Base-by-base conservation (phyloP, 1,140 invertebrate genomes). In the Diachasma alloeum region DNA sequence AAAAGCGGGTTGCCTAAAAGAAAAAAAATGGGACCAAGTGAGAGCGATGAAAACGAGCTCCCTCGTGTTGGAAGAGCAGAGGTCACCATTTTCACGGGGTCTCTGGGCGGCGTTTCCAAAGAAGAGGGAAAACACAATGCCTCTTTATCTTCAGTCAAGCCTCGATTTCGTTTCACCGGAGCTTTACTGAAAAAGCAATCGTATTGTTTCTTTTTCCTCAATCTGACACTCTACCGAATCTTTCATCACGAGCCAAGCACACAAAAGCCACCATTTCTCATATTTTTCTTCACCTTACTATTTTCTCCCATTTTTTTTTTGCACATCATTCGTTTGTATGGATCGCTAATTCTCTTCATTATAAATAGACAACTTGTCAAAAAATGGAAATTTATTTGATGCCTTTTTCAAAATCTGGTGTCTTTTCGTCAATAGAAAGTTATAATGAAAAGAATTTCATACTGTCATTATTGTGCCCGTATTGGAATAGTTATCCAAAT, bases 121-220 rank as follows among this genome's bases (percentile, higher is more conserved):
- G 78, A 79, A 81, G 82, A 77, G 68, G 68, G 37, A 70, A n/a
- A 70, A 70, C 36, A 70, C 68, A 70, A 70, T 70, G 68, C 44
- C 68, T 70, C 44, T 70, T 70, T 44, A 37, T 42, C 44, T 70
- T 44, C 76, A 80, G 81, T 79, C 82, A 82, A 75, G 82, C 81
- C 80, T 83, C 82, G 82, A 82, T 83, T 79, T 82, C 67, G 44
- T 72, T 26, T 46, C 68, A 73, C 76, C 80, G 76, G 73, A 79
- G 78, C 77, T 79, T 81, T 79, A 76, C 78, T 75, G 75, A 73
- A 74, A 59, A 77, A 80, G 82, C 81, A 83, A 83, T 82, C 76
- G 78, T 56, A 17, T 56, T 56, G 48, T 56, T 56, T 56, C 19
- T 22, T 56, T 56, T 56, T 19, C 48, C n/a, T 56, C 19, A 56